Conservation (phyloP, 2,888 invertebrate species). For the Standfussiana lucernea region DNA sequence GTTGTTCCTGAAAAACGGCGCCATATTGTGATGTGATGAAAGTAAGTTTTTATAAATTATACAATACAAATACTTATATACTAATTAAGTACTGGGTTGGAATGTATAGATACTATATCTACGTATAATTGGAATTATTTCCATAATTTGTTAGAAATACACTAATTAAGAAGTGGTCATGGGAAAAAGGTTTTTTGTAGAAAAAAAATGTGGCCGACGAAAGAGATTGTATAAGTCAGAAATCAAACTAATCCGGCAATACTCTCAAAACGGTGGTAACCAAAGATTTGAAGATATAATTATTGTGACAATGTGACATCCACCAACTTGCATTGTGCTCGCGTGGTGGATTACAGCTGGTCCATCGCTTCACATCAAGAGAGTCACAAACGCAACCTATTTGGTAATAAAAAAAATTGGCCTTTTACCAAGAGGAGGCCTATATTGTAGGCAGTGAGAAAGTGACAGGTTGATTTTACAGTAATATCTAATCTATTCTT, state of each 20-base stretch:
- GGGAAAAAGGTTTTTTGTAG: not conserved
- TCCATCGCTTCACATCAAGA: not conserved
- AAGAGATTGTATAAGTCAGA: not conserved
- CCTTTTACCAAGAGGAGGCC: not conserved
- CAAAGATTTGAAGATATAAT: not conserved
- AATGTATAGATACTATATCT: slow-evolving; percentile 72
- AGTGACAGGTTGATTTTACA: not conserved
- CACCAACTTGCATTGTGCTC: not conserved
- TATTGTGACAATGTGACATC: no score
- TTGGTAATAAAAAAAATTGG: not conserved
- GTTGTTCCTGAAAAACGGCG: not conserved
- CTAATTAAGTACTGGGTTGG: slow-evolving; percentile 87
- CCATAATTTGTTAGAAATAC: slow-evolving; percentile 9
- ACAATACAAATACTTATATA: slow-evolving; percentile 50
- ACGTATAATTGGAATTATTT: slow-evolving; percentile 50
- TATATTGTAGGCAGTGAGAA: not conserved
- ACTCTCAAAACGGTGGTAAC: not conserved
- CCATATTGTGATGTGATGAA: slow-evolving; percentile 13
- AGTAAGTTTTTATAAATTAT: slow-evolving; percentile 4
- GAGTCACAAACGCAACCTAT: not conserved
- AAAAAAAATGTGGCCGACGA: not conserved
- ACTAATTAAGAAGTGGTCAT: not conserved
- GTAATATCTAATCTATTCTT: not conserved
- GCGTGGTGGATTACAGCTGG: not conserved
- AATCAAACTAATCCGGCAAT: not conserved